Conservation (phyloP, 2,888 invertebrate species). For the Ecdyonurus torrentis region DNA sequence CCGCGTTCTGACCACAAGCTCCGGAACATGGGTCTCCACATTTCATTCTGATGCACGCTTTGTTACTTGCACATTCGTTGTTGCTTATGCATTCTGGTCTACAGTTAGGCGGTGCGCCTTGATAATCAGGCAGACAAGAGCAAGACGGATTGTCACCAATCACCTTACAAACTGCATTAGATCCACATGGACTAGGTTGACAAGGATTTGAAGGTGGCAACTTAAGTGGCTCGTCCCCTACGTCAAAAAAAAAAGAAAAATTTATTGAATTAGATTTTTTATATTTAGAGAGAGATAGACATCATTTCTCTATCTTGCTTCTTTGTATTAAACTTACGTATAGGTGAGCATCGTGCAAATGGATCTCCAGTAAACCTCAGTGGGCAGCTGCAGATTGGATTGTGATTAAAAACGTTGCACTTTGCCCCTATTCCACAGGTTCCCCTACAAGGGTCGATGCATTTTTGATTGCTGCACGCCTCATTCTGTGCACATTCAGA, state of each 20-base stretch:
- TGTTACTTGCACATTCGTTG: constrained; percentile 34
- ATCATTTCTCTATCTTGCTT: too few relatives aligned
- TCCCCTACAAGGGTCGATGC: constrained; percentile 38
- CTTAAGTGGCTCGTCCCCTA: background rate
- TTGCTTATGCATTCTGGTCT: constrained; percentile 40
- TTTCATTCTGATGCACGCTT: constrained; percentile 34
- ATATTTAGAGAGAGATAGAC: background rate
- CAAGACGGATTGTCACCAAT: constrained; percentile 17
- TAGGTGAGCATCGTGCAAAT: constrained; percentile 23
- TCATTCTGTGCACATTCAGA: constrained; percentile 31
- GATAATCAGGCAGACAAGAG: constrained; percentile 32
- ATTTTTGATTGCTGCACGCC: constrained; percentile 49
- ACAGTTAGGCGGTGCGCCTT: constrained; percentile 47
- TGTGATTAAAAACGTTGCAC: constrained; percentile 45
- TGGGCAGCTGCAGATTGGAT: constrained; percentile 44
- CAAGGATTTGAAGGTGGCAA: constrained; percentile 38
- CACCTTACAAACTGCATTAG: constrained; percentile 34
- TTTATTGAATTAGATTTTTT: background rate
- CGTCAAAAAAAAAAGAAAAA: too few relatives aligned
- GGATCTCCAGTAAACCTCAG: constrained; percentile 43
- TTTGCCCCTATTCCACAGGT: constrained; percentile 40
- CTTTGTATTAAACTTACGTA: constrained; percentile 18
- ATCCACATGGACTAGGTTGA: constrained; percentile 54
- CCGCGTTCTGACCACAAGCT: constrained; percentile 55
- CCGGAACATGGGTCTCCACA: constrained; percentile 64